Conservation (phyloP, 2,113 vertebrate genomes). For the Megatriorchis doriae region DNA sequence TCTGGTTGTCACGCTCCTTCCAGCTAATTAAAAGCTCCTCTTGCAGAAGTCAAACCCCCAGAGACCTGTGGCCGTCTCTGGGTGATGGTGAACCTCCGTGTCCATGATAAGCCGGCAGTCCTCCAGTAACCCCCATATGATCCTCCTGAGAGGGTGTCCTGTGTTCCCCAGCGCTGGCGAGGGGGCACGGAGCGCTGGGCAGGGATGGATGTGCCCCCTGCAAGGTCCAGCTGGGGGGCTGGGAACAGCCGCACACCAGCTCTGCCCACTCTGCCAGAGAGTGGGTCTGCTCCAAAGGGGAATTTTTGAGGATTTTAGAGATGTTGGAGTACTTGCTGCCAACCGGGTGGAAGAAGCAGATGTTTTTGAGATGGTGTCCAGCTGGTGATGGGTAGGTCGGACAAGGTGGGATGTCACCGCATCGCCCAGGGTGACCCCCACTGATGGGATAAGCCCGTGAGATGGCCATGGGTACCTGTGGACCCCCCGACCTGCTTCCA, state of each 20-base stretch:
- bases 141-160: neutral
- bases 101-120: accelerated
- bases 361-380: neutral
- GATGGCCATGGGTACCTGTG: neutral
- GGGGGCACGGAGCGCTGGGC: accelerated
- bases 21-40: neutral
- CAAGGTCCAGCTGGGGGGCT: accelerated
- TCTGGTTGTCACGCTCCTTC: no score
- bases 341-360: neutral
- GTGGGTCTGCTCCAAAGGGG: neutral
- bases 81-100: accelerated
- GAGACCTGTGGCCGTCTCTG: accelerated
- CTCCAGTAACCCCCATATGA: accelerated
- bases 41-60: neutral
- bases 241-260: accelerated
- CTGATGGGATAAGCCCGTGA: neutral
- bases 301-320: neutral
- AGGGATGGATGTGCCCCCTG: neutral
- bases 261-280: accelerated
- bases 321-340: neutral
- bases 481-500: accelerated
- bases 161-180: accelerated
- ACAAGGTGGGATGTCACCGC: neutral
- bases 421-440: accelerated
- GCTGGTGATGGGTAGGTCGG: neutral